Percentiles rank a stretch among this genome's conserved stretches.
Evolutionary conservation across 1,140 invertebrate genomes (phyloP).

Genomic region (Cheumatopsyche charites): DNA sequence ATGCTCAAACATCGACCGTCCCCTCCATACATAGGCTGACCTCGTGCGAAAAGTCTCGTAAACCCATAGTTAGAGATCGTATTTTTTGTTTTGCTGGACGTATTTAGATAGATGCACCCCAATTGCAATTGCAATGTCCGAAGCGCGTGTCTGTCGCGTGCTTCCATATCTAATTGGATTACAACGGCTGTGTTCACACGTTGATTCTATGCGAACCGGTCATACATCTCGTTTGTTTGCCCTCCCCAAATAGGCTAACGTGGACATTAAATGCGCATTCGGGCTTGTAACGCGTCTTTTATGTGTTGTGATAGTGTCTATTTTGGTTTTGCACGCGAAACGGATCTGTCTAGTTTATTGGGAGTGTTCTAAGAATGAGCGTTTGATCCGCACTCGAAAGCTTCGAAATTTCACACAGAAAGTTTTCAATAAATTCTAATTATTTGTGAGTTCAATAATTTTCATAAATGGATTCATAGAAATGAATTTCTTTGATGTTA

Average conservation of each 20-base stretch:
- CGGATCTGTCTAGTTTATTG: too few species aligned
- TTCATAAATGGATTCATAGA: too few species aligned
- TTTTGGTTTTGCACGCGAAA: neutral
- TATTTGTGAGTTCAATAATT: too few species aligned
- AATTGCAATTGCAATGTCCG: slow-evolving; percentile 15
- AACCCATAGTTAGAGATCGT: neutral
- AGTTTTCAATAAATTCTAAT: too few species aligned
- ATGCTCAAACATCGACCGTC: neutral
- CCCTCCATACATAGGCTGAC: neutral
- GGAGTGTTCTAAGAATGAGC: neutral
- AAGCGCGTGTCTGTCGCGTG: slow-evolving; percentile 29
- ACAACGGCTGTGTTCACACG: slow-evolving; percentile 43
- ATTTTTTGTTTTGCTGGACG: neutral
- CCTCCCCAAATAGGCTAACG: slow-evolving; percentile 1
- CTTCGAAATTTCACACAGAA: too few species aligned
- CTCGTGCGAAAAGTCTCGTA: neutral
- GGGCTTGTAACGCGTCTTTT: neutral
- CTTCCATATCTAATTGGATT: slow-evolving; percentile 44
- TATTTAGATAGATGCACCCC: slow-evolving; percentile 15
- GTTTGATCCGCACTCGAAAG: neutral
- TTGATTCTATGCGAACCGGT: slow-evolving; percentile 33
- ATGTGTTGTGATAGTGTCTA: too few species aligned
- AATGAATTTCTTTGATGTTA: too few species aligned
- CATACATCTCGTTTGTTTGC: slow-evolving; percentile 39
- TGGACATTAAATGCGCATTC: neutral